Percentiles rank a stretch among this genome's conserved stretches.
These are phyloP conservation scores for Sycon ciliatum DNA, from an alignment of 37 sponge, comb jelly and placozoan species.

Conservation along the genomic window DNA sequence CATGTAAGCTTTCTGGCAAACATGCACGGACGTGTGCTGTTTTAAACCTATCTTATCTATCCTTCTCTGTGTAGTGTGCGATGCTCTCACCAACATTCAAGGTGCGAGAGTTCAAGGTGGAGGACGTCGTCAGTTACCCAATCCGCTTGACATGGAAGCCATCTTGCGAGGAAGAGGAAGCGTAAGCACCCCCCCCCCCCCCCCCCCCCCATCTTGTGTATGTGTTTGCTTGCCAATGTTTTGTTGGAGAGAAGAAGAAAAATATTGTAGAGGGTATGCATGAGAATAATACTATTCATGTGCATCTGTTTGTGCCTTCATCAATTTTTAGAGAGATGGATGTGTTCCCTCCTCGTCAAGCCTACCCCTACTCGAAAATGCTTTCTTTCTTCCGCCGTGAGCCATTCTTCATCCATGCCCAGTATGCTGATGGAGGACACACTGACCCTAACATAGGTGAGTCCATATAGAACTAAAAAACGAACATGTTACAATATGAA, in stretches of 20 bases:
- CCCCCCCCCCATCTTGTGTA: neutral
- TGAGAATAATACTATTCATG: neutral
- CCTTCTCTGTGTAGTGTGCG: slow-evolving; percentile 88
- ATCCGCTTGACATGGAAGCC: slow-evolving; percentile 75
- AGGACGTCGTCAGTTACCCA: slow-evolving; percentile 63
- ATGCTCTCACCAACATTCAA: slow-evolving; percentile 93
- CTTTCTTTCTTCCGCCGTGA: slow-evolving; percentile 79
- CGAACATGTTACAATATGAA: no score
- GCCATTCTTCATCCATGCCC: slow-evolving; percentile 51
- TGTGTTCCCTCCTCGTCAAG: slow-evolving; percentile 58
- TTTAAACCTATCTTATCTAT: no score
- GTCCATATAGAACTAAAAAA: neutral
- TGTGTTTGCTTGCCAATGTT: neutral
- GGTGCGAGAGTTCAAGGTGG: slow-evolving; percentile 77
- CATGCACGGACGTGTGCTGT: no score
- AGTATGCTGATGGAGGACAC: slow-evolving; percentile 23
- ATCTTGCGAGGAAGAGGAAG: slow-evolving; percentile 50
- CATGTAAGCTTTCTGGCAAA: no score
- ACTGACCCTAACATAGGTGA: neutral
- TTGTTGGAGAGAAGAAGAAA: neutral
- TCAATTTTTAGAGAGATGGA: slow-evolving; percentile 60
- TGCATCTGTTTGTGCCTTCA: neutral
- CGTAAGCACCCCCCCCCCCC: slow-evolving; percentile 23
- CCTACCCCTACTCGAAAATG: slow-evolving; percentile 67
- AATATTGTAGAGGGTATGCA: neutral